Evolutionary conservation across 2,888 invertebrate species (phyloP).

Genomic region (Microctonus aethiopoides): DNA sequence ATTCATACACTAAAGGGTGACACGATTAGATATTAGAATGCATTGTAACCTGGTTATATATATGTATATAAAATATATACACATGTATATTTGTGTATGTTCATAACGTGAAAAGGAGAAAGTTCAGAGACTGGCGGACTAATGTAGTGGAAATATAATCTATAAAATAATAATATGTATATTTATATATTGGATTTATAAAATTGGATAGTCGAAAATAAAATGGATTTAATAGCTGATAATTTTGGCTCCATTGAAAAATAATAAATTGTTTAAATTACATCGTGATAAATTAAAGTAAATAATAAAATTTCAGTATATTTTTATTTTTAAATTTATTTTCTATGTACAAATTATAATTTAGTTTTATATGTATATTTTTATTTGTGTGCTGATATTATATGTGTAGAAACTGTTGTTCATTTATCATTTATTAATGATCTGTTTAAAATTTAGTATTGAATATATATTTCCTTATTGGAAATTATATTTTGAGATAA

Average conservation of each 20-base stretch:
- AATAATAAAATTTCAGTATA: background rate
- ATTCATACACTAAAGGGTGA: background rate
- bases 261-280: background rate
- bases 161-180: no score
- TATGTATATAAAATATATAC: background rate
- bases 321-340: no score
- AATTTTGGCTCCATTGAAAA: background rate
- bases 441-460: background rate
- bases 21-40: background rate
- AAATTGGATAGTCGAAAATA: conserved; percentile 22
- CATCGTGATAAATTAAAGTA: background rate
- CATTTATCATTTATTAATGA: conserved; percentile 5
- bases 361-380: no score
- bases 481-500: background rate
- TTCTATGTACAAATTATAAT: no score
- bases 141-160: no score
- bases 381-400: no score
- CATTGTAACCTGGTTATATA: background rate
- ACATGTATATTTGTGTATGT: background rate
- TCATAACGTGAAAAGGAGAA: conserved; percentile 40
- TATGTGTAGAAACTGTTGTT: background rate
- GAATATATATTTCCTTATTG: background rate
- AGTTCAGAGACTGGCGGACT: conserved; percentile 41
- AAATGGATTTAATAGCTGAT: conserved; percentile 1
- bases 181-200: conserved; percentile 11